A percentile compares a stretch with the other conserved stretches of the same genome.
Conservation (phyloP, 2,797 vertebrate genomes). For the Brachyrhaphis roseni region DNA sequence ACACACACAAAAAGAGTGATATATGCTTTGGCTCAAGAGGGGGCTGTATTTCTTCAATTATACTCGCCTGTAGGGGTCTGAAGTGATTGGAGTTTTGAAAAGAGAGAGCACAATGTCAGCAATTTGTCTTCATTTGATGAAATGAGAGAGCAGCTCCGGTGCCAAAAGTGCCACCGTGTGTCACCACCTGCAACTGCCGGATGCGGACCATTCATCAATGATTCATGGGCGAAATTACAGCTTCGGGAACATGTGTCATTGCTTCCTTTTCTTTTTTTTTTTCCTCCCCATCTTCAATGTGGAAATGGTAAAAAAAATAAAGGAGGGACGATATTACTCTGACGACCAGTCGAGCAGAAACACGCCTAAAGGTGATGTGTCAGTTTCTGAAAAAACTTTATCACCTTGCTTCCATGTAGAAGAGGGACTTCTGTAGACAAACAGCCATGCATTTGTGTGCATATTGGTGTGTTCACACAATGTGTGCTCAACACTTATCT, state of each 20-base stretch:
- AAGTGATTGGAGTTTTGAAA: slow-evolving; percentile 53
- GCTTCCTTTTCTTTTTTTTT: neutral
- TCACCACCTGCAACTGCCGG: slow-evolving; percentile 42
- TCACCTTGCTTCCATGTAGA: slow-evolving; percentile 15
- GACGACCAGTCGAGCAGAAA: slow-evolving; percentile 51
- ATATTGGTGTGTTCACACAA: slow-evolving; percentile 21
- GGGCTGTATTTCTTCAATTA: slow-evolving; percentile 32
- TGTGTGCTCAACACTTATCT: neutral
- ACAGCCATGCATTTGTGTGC: slow-evolving; percentile 22
- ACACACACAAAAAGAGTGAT: slow-evolving; percentile 19
- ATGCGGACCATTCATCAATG: slow-evolving; percentile 62
- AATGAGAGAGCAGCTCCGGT: slow-evolving; percentile 50
- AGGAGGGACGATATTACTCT: slow-evolving; percentile 22
- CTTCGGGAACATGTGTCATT: slow-evolving; percentile 52
- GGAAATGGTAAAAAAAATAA: slow-evolving; percentile 22
- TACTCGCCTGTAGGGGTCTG: slow-evolving; percentile 17
- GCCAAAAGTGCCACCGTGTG: slow-evolving; percentile 42
- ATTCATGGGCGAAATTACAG: slow-evolving; percentile 63
- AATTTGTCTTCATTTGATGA: slow-evolving; percentile 64
- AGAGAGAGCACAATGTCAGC: slow-evolving; percentile 37
- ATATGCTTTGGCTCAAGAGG: slow-evolving; percentile 13
- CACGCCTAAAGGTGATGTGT: slow-evolving; percentile 44
- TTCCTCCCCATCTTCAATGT: slow-evolving; percentile 9
- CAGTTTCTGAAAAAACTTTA: slow-evolving; percentile 18
- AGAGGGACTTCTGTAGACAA: slow-evolving; percentile 18